Percentiles rank a stretch among this genome's conserved stretches.
Evolutionary conservation across 2,797 vertebrate genomes (phyloP).

Genomic region (Glyptemys insculpta): DNA sequence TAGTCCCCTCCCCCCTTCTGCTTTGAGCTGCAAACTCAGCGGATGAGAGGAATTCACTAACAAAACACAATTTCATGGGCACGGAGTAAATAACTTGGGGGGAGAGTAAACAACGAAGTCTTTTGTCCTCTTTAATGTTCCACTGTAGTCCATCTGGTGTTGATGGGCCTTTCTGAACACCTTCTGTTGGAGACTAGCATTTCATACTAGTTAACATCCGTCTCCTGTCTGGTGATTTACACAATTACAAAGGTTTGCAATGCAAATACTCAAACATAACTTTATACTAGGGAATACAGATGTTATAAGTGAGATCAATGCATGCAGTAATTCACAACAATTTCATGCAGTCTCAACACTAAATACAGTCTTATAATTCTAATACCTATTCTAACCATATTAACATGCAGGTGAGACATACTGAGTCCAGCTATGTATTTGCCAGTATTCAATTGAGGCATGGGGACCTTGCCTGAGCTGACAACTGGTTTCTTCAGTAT

Average conservation of each 20-base stretch:
- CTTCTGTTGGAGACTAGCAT: neutral
- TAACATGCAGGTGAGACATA: neutral
- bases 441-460: neutral
- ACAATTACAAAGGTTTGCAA: neutral
- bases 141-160: neutral
- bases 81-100: too few relatives aligned
- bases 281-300: neutral
- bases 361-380: neutral
- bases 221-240: neutral
- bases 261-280: neutral
- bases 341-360: neutral
- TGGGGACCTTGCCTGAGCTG: neutral
- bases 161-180: neutral
- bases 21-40: too few relatives aligned
- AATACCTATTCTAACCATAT: neutral
- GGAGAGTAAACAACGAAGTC: neutral
- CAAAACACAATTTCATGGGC: too few relatives aligned
- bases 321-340: neutral
- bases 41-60: too few relatives aligned
- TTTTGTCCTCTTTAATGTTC: neutral
- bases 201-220: neutral
- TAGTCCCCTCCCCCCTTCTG: too few relatives aligned
- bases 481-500: neutral
- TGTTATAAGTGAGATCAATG: neutral
- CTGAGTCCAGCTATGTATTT: neutral